Evolutionary conservation across 2,888 invertebrate species (phyloP), one percentile per base, ranked within the genome.

Genomic region (Adineta ricciae): DNA sequence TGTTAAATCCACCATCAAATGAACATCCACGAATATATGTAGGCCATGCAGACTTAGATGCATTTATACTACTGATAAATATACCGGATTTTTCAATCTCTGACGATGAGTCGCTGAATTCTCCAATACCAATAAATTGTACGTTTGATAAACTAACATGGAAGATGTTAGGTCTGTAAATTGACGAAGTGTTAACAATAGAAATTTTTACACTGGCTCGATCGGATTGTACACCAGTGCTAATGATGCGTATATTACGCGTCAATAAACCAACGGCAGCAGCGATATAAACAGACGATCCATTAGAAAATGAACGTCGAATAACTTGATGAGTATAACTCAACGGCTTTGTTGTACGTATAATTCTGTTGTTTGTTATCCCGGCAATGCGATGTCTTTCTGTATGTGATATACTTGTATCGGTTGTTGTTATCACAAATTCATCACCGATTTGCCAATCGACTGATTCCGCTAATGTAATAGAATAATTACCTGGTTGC

Each of bases 71-170:
- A 21, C 88, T 86, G 83, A 87, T 89, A 19, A 88, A 86, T 21
- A 89, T 82, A 0, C 88, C 88, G 86, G 87, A 88, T 21, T 89
- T 87, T 0, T 89, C 88, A 85, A 89, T 89, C 72, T 88, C 88
- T 8, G 86, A 84, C 11, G 87, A 87, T 0, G 86, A 87, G 41
- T 86, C 89, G 0, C 89, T 89, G 84, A 88, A 88, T 85, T 89
- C 89, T 8, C 89, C 89, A 41, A 88, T 87, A 84, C 88, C 87
- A 84, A 86, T 87, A 84, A 89, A 89, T 86, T 89, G 88, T 3
- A 88, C 88, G 87, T 89, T 88, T 11, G 87, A 87, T 11, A 89
- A 50, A 36, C 89, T 86, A 8, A 88, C 89, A 87, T 1, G 86
- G 86, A 83, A 7, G 72, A 83, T 16, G 50, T 54, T 11, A 46